Base-by-base conservation (phyloP, 2,797 vertebrate species). In the Adelosebastes latens region DNA sequence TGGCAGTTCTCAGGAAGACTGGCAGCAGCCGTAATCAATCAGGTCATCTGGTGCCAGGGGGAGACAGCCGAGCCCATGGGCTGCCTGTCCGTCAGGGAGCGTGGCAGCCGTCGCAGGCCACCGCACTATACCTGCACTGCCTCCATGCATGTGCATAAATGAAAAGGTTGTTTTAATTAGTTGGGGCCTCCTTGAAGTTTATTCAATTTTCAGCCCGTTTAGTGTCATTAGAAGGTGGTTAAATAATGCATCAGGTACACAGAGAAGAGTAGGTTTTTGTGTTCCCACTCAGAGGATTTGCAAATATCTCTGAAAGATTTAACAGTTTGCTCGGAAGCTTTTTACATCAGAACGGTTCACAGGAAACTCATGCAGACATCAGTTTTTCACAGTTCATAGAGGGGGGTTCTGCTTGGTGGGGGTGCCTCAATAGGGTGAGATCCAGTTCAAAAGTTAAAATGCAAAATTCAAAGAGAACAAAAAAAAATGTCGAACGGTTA, bases 1-100 rank as follows among this genome's bases (percentile, higher is more conserved):
- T 85, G 93, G 92, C 93, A 93, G 92, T 79, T 92, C 73, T 89
- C 75, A 46, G 89, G 86, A 81, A 92, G 94, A 95, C 87, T 92
- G 94, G 88, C 94, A 93, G 93, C 68, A 77, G 83, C 74, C 70
- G 86, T 93, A 93, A 95, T 96, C 94, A 88, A 92, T 95, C 89
- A 78, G 88, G 90, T 93, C 93, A 86, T 93, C 88, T 55, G 60
- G 65, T 93, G 92, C 92, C 91, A 90, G 84, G 77, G 72, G 72
- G 79, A 93, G 92, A 94, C 90, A 91, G 93, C 82, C 36, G 73
- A 87, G 83, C 89, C 88, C 74, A 29, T 79, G 82, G 89, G 89
- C 87, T 11, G 78, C 63, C 80, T 76, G 91, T 94, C 93, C 90
- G 83, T 94, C 91, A 95, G 83, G 64, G 82, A 81, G 73, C 39